These are phyloP conservation scores for Falco berigora DNA, from an alignment of 2,797 vertebrate species.

Conservation along the genomic window DNA sequence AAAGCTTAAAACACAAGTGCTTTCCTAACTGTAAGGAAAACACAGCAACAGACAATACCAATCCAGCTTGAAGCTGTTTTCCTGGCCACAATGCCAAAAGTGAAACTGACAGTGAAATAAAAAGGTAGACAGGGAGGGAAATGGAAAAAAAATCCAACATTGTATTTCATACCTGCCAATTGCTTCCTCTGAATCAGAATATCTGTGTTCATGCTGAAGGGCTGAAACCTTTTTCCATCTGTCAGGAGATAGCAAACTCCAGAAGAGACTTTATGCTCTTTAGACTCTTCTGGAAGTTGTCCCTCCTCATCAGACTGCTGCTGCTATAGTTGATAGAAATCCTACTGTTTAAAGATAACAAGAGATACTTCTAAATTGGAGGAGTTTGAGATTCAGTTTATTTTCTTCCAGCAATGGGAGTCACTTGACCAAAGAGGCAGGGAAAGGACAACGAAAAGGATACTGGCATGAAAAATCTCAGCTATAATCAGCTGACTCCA, in stretches of 20 bases:
- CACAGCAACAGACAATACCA: background rate
- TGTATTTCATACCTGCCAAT: conserved; percentile 32
- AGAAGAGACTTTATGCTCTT: background rate
- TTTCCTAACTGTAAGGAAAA: background rate
- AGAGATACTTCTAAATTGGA: background rate
- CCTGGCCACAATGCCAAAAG: background rate
- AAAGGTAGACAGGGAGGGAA: background rate
- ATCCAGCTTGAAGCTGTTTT: background rate
- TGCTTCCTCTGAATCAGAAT: conserved; percentile 35
- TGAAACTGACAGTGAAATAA: background rate
- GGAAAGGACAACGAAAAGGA: conserved; percentile 23
- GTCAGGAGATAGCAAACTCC: background rate
- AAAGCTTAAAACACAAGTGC: background rate
- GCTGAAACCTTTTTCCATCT: background rate
- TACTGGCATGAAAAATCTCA: conserved; percentile 18
- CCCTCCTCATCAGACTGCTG: background rate
- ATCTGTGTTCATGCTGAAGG: background rate
- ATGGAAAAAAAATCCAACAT: background rate
- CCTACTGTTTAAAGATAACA: background rate
- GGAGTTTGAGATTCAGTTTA: background rate
- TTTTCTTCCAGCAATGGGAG: background rate
- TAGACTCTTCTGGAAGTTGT: background rate
- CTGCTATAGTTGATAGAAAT: conserved; percentile 15
- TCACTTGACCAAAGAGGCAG: conserved; percentile 16
- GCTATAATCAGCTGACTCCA: conserved; percentile 54